phyloP scores from a whole-genome alignment of 2,797 vertebrate genomes.

The Poecile montanus region DNA sequence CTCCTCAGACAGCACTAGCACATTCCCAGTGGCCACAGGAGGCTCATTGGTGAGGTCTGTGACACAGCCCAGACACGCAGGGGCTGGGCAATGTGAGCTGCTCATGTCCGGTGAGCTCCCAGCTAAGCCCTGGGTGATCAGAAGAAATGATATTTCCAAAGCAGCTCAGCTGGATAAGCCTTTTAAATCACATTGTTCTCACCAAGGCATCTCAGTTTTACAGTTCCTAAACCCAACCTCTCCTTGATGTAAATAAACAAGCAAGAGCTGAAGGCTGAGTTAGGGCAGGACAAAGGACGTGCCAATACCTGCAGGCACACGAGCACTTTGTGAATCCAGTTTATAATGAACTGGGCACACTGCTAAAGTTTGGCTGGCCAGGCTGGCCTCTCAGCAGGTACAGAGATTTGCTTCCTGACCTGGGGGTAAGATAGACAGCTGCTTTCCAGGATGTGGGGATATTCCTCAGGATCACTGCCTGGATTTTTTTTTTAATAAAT shows the following conservation, averaged over 20 bases:
- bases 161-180: neutral
- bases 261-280: neutral
- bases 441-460: neutral
- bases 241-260: neutral
- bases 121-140: neutral
- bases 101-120: neutral
- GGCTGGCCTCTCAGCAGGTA: neutral
- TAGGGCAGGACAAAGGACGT: neutral
- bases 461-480: neutral
- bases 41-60: neutral
- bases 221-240: neutral
- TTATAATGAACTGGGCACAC: neutral
- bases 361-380: neutral
- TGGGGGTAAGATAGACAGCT: neutral
- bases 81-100: neutral
- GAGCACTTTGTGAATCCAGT: neutral
- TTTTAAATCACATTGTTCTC: neutral
- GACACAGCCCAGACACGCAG: neutral
- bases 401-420: neutral
- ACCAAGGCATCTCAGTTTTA: neutral
- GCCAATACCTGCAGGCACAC: fast-evolving
- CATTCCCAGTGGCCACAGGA: neutral
- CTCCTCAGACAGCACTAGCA: neutral
- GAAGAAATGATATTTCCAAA: neutral
- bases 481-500: neutral